Base-by-base conservation (phyloP, 2,797 vertebrate genomes). In the Helostoma temminkii region DNA sequence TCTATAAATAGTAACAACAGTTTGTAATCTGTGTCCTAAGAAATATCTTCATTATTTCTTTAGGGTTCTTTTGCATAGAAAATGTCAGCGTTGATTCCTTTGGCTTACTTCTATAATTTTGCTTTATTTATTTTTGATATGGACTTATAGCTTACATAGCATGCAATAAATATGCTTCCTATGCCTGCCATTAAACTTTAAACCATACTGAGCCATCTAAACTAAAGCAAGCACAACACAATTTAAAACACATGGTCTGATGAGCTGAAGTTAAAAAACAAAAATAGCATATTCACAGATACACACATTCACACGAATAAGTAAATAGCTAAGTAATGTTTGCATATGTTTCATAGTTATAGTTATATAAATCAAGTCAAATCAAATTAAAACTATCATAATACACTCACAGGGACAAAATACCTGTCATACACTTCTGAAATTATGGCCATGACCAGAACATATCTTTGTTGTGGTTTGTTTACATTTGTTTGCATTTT, bases 1-100 rank as follows among this genome's bases (percentile, higher is more conserved):
- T n/a, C n/a, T n/a, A n/a, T n/a, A n/a, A n/a, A n/a, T n/a, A n/a
- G n/a, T n/a, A n/a, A n/a, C n/a, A n/a, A n/a, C n/a, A n/a, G n/a
- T n/a, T n/a, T n/a, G n/a, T n/a, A n/a, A n/a, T n/a, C n/a, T n/a
- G n/a, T n/a, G n/a, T n/a, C n/a, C n/a, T n/a, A n/a, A n/a, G n/a
- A n/a, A 62, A 64, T 69, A 24, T 48, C 42, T 66, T 74, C 0
- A 14, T 25, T n/a, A 9, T 34, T 53, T 49, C 26, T 59, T 57
- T 11, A 73, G 50, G 24, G 15, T 53, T 39, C 10, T n/a, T 70
- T 28, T 73, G 7, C 15, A 28, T 12, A 7, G 3, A 21, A 50
- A 41, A 4, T 36, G 16, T 55, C 12, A n/a, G n/a, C n/a, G n/a
- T 55, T 37, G 1, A 59, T 65, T 58, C 28, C 19, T 45, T 19